Evolutionary conservation across 2,797 vertebrate genomes (phyloP), one percentile per base, ranked within the genome.

Genomic region (Eptatretus atami): DNA sequence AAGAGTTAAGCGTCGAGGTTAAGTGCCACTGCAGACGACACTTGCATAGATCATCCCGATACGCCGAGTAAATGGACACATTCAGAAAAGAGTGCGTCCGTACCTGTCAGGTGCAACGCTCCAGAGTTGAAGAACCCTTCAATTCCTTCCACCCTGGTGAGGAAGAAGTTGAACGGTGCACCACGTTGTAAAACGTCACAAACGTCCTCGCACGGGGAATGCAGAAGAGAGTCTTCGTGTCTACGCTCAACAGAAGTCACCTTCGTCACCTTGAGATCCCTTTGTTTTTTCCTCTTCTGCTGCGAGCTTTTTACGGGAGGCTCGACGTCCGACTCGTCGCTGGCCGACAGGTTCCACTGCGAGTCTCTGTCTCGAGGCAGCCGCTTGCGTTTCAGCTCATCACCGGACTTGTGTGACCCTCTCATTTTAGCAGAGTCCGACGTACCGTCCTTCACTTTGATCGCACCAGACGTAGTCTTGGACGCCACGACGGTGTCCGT

Each of bases 81-180:
- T 44, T 4, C 31, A 44, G 4, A 44, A 44, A 44, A 44, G 31
- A 44, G 31, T 44, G 31, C 6, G 31, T 8, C 31, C 31, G 31
- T 71, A 90, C 92, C 87, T 78, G 74, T 86, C 70, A 96, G 85
- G 71, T 98, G 86, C 68, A 98, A 75, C 1, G 90, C 83, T 67
- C 82, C 81, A 0, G 69, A 77, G 73, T 98, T 98, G 72, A 78
- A 83, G 66, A 76, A 80, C 10, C 70, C 74, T 66, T 83, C 78
- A 69, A 98, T 75, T 25, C 92, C 92, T 0, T 72, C 82, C 66
- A 98, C 92, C 75, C 84, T 84, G 55, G 85, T 92, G 68, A 98
- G 83, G 71, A 92, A 92, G 69, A 98, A 92, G 19, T 79, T 75
- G 73, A 82, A 96, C 2, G 69, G 75, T 69, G 82, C 80, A 25